A percentile compares a stretch with the other conserved stretches of the same genome.
Evolutionary conservation across 2,113 vertebrate species (phyloP).

Genomic region (Leptocoma aspasia): DNA sequence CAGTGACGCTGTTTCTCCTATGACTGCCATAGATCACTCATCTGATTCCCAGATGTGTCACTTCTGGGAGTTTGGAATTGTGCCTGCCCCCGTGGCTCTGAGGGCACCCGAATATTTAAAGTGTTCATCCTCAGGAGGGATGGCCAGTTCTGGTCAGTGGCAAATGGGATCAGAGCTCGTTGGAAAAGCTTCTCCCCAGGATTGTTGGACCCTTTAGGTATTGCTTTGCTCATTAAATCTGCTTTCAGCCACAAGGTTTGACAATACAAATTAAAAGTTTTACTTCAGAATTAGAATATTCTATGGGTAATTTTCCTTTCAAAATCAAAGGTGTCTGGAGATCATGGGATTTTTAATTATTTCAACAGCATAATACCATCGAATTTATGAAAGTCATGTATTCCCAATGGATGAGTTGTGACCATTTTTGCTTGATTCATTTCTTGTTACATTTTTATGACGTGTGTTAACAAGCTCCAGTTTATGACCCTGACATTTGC

Average conservation of each 20-base stretch:
- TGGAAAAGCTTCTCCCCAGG: not conserved
- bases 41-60: not conserved
- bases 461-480: slow-evolving; percentile 9
- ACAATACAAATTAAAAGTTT: not conserved
- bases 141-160: not conserved
- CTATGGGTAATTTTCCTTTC: not conserved
- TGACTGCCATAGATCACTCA: too few species aligned
- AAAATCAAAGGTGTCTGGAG: not conserved
- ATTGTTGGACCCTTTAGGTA: not conserved
- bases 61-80: not conserved
- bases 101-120: not conserved
- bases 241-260: not conserved
- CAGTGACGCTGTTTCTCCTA: not conserved
- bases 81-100: not conserved
- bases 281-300: not conserved
- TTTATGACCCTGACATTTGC: slow-evolving; percentile 58
- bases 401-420: not conserved
- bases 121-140: not conserved
- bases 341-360: not conserved
- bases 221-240: not conserved
- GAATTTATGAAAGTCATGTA: not conserved
- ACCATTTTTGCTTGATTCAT: not conserved
- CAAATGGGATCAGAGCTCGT: not conserved
- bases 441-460: not conserved
- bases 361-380: not conserved